Conservation (phyloP, 1,140 invertebrate genomes). For the Streblospio benedicti region DNA sequence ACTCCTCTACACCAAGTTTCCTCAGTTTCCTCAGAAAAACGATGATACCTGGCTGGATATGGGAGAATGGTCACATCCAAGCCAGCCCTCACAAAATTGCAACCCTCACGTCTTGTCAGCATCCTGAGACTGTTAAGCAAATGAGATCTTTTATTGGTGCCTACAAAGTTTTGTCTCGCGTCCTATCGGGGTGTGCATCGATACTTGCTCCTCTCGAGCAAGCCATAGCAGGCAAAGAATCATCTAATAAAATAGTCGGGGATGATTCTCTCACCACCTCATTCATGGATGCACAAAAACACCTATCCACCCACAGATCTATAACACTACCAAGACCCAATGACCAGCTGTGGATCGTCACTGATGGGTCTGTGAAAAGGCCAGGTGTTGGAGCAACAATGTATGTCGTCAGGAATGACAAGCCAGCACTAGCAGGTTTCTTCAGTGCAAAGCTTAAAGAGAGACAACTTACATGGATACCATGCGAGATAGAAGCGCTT, state of each 20-base stretch:
- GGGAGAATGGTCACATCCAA: background rate
- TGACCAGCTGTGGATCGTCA: slow-evolving; percentile 6
- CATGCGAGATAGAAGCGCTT: slow-evolving; percentile 24
- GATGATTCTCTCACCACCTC: slow-evolving; percentile 6
- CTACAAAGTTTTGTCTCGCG: too few relatives aligned
- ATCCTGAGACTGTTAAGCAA: background rate
- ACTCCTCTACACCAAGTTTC: too few relatives aligned
- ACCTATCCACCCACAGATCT: too few relatives aligned
- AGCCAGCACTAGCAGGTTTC: slow-evolving; percentile 15
- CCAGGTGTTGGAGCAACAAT: slow-evolving; percentile 19
- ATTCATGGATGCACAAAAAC: slow-evolving; percentile 5
- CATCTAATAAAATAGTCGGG: slow-evolving; percentile 19
- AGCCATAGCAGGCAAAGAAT: too few relatives aligned
- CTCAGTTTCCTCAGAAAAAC: too few relatives aligned
- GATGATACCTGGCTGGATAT: background rate
- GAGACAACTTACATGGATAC: slow-evolving; percentile 20
- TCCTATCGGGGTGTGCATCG: too few relatives aligned
- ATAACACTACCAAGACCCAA: background rate
- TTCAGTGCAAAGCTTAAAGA: slow-evolving; percentile 20
- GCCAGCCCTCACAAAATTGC: background rate
- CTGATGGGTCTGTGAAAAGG: slow-evolving; percentile 15
- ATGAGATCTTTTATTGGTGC: too few relatives aligned
- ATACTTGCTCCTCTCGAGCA: too few relatives aligned
- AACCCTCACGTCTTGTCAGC: background rate
- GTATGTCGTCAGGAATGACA: slow-evolving; percentile 13